Conservation (phyloP, 2,113 vertebrate genomes). For the Melanerpes formicivorus region DNA sequence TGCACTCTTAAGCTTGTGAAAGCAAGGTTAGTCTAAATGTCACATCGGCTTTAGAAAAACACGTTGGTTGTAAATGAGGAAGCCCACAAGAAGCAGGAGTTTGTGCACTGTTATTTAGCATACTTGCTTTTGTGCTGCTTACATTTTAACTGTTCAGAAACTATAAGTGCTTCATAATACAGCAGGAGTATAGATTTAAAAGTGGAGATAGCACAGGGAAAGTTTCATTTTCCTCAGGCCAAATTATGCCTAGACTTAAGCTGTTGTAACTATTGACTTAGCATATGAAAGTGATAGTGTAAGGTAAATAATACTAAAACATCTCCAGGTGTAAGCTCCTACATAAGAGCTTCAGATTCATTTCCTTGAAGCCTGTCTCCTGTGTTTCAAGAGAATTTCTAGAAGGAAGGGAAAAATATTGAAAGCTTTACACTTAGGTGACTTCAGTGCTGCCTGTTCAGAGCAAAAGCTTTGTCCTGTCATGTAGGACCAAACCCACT, state of each 20-base stretch:
- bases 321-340: background rate
- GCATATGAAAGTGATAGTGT: background rate
- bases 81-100: background rate
- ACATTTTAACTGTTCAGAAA: background rate
- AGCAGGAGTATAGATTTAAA: background rate
- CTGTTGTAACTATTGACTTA: background rate
- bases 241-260: background rate
- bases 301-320: background rate
- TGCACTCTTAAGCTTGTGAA: background rate
- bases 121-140: background rate
- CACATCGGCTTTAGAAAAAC: background rate
- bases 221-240: background rate
- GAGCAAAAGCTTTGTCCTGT: background rate
- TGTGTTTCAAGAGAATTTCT: background rate
- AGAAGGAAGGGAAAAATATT: background rate
- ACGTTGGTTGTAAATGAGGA: background rate
- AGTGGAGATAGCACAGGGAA: background rate
- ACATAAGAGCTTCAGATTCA: background rate
- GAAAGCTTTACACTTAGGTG: background rate
- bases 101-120: background rate
- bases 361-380: background rate
- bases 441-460: background rate
- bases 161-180: rapidly evolving
- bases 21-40: background rate
- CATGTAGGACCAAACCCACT: background rate